phyloP scores from a whole-genome alignment of 2,797 vertebrate species.

The Mionectes olivaceus region DNA sequence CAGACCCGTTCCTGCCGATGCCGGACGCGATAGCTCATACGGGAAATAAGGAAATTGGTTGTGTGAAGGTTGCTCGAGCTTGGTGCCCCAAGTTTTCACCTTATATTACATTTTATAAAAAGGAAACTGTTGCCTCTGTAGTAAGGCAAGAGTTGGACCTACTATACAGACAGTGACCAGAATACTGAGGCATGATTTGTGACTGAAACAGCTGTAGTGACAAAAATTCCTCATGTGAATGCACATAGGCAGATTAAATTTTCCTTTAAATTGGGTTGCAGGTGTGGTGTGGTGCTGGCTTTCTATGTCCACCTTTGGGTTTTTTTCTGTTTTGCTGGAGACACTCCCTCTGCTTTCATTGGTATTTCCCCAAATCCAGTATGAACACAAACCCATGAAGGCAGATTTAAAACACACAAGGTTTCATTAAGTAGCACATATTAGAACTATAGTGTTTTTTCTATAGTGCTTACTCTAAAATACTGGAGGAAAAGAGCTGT shows the following conservation, averaged over 20 bases:
- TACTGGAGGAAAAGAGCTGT: not conserved
- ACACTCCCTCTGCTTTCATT: not conserved
- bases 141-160: not conserved
- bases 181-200: not conserved
- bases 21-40: not conserved
- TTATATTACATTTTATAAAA: not conserved
- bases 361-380: not conserved
- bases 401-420: not conserved
- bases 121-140: not conserved
- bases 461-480: not conserved
- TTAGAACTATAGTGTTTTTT: not conserved
- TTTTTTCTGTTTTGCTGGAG: not conserved
- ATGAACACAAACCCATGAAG: not conserved
- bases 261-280: not conserved
- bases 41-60: not conserved
- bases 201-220: not conserved
- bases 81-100: not conserved
- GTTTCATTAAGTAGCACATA: not conserved
- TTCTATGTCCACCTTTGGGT: not conserved
- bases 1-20: not conserved
- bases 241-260: not conserved
- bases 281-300: fast-evolving
- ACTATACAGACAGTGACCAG: not conserved
- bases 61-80: not conserved
- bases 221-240: not conserved